Conservation (phyloP, 2,888 invertebrate species). For the Tillus elongatus region DNA sequence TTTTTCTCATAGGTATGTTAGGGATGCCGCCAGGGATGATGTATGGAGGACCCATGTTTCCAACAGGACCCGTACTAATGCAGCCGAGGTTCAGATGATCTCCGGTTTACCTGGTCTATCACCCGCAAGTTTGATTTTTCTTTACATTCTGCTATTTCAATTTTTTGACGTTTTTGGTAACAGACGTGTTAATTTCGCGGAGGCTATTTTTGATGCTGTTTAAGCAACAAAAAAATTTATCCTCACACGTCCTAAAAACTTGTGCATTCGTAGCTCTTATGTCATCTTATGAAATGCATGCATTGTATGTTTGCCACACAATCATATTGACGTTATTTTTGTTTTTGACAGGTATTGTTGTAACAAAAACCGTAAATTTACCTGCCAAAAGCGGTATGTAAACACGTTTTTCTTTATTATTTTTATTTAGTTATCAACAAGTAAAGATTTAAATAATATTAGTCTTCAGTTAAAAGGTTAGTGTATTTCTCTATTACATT, state of each 20-base stretch:
- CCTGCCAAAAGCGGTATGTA: conserved; percentile 32
- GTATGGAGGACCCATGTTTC: conserved; percentile 42
- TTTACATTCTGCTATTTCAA: conserved; percentile 7
- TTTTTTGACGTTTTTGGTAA: not conserved
- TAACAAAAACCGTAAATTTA: conserved; percentile 23
- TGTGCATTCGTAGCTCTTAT: too few relatives aligned
- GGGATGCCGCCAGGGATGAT: conserved; percentile 43
- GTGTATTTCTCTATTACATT: too few relatives aligned
- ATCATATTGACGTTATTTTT: conserved; percentile 24
- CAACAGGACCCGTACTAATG: conserved; percentile 50
- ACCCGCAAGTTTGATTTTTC: conserved; percentile 37
- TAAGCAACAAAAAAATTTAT: too few relatives aligned
- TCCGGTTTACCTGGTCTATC: conserved; percentile 52
- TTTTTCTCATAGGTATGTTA: conserved; percentile 44
- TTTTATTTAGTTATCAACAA: conserved; percentile 15
- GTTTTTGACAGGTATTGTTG: conserved; percentile 36
- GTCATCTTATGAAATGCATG: too few relatives aligned
- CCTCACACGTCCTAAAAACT: too few relatives aligned
- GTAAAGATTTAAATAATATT: conserved; percentile 7
- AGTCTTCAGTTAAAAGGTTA: too few relatives aligned
- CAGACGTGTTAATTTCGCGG: too few relatives aligned
- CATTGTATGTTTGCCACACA: conserved; percentile 8
- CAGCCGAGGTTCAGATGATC: conserved; percentile 84
- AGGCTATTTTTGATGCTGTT: too few relatives aligned
- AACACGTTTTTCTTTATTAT: conserved; percentile 23